Evolutionary conservation across 1,140 invertebrate species (phyloP).

Genomic region (Drosophila malerkotliana): DNA sequence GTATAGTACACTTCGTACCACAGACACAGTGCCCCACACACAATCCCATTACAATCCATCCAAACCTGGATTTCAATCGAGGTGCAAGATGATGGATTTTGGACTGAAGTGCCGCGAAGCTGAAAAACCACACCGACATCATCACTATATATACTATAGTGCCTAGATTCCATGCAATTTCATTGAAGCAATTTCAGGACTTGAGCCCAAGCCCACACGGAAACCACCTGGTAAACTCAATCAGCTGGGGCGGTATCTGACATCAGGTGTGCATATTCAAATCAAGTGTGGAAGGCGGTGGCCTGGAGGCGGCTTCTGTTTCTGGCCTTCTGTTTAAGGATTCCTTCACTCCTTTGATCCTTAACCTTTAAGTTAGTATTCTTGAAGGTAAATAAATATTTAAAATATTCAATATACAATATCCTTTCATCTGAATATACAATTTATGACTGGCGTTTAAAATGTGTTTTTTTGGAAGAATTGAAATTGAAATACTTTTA

Average conservation of each 20-base stretch:
- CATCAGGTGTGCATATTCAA: conserved; percentile 40
- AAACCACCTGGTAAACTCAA: conserved; percentile 35
- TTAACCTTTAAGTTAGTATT: conserved; percentile 14
- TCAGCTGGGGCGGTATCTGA: conserved; percentile 23
- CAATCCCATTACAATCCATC: conserved; percentile 7
- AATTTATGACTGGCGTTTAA: not conserved
- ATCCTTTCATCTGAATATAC: conserved; percentile 26
- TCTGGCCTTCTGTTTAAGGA: conserved; percentile 11
- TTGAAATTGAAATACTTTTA: no score
- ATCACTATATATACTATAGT: conserved; percentile 8
- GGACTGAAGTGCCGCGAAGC: conserved; percentile 26
- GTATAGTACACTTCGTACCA: not conserved
- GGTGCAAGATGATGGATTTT: conserved; percentile 31
- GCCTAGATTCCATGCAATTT: conserved; percentile 10
- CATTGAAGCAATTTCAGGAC: conserved; percentile 24
- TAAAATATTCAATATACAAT: conserved; percentile 24
- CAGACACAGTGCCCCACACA: conserved; percentile 3
- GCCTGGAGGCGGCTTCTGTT: not conserved
- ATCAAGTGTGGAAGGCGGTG: conserved; percentile 25
- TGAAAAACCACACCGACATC: conserved; percentile 38
- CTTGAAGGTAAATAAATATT: conserved; percentile 1
- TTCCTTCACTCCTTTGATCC: conserved; percentile 21
- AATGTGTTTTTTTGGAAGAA: not conserved
- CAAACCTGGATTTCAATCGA: conserved; percentile 5
- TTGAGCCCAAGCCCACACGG: not conserved